Base-by-base conservation (phyloP, 2,888 invertebrate species). In the Agrenia bidenticulata region DNA sequence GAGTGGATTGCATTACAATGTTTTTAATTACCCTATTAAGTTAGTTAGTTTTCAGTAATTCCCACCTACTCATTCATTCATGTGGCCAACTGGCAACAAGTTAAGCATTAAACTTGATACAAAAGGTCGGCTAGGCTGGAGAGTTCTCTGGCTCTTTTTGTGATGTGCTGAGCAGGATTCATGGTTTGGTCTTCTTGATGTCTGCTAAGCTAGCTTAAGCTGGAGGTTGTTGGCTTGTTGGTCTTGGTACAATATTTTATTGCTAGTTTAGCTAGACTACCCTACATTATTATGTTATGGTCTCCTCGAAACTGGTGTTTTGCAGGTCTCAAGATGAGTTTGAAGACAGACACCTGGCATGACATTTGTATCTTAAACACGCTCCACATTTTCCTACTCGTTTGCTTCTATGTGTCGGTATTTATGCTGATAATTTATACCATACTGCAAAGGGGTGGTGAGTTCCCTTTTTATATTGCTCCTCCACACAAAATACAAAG, bases 291-390 rank as follows among this genome's bases (percentile, higher is more conserved):
- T 45, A 45, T 11, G 11, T 7, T 7, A 32, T 7, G 32, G 32
- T 32, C n/a, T n/a, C 4, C 32, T 45, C 45, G 45, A 45, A 15
- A 45, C n/a, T 45, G 45, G 32, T 32, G 32, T 32, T 32, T 32
- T 32, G 32, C 32, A 32, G 32, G 32, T 32, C 32, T 32, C 32
- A 11, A 39, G 45, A 45, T 45, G 45, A 45, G 4, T 17, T 45
- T 45, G 45, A 45, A 45, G 11, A 11, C 45, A 45, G 45, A 45
- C 45, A 45, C 45, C 45, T 45, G 45, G 45, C 45, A 45, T 45
- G 45, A 45, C 45, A 17, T 45, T 45, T 45, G 45, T 45, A 17
- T 45, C 45, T 19, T 15, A 17, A 45, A 5, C 45, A 45, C 19
- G 17, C 45, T 17, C 45, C 5, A 19, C 45, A 17, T 19, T 45